Evolutionary conservation across 2,888 invertebrate genomes (phyloP).

Genomic region (Ormia ochracea): DNA sequence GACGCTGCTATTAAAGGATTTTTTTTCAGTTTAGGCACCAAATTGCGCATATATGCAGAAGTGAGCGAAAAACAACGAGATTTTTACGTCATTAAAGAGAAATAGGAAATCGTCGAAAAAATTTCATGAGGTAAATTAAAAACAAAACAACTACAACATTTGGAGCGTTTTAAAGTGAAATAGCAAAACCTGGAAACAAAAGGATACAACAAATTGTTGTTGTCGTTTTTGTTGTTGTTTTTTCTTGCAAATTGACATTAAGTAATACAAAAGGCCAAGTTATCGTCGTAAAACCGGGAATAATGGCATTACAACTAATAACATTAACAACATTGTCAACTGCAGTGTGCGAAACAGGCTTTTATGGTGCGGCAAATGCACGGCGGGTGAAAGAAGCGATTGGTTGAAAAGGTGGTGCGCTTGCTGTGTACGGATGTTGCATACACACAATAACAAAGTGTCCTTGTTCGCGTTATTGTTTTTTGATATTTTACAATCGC

Average conservation of each 20-base stretch:
- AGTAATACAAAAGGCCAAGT: slow-evolving; percentile 54
- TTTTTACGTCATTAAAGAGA: background rate
- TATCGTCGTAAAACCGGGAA: slow-evolving; percentile 48
- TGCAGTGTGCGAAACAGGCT: slow-evolving; percentile 10
- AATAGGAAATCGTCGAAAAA: slow-evolving; percentile 10
- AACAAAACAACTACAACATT: slow-evolving; percentile 30
- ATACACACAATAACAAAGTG: background rate
- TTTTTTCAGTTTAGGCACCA: slow-evolving; percentile 44
- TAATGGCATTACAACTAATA: slow-evolving; percentile 61
- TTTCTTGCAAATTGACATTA: slow-evolving; percentile 51
- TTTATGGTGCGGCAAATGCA: background rate
- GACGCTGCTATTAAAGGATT: slow-evolving; percentile 46
- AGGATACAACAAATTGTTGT: slow-evolving; percentile 25
- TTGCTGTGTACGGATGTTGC: background rate
- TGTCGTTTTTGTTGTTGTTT: slow-evolving; percentile 8
- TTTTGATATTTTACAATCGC: slow-evolving; percentile 48
- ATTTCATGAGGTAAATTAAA: slow-evolving; percentile 44
- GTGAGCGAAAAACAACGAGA: background rate
- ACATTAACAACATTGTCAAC: slow-evolving; percentile 58
- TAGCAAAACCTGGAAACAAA: slow-evolving; percentile 28
- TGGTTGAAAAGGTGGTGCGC: background rate
- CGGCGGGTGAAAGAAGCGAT: too few relatives aligned
- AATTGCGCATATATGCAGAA: slow-evolving; percentile 34
- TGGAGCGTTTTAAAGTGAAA: slow-evolving; percentile 25
- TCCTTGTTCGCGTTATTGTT: background rate